Percentiles rank a stretch among this genome's conserved stretches.
Conservation (phyloP, 1,140 invertebrate genomes). For the Drepana arcuata region DNA sequence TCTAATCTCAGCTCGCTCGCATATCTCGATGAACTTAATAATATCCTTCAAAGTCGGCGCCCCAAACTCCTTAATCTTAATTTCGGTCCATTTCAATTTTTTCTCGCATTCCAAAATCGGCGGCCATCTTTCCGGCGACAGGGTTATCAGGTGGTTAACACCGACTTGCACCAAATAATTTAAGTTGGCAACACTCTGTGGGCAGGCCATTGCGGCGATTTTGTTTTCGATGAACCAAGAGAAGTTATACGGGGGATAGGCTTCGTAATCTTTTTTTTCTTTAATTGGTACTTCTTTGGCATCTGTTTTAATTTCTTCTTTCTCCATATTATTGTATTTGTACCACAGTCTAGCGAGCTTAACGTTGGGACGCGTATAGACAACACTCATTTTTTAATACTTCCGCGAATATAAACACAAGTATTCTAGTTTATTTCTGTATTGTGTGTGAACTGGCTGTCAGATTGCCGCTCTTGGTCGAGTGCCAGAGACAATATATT, state of each 20-base stretch:
- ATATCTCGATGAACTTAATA: slow-evolving; percentile 77
- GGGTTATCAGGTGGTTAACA: slow-evolving; percentile 72
- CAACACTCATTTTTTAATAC: slow-evolving; percentile 39
- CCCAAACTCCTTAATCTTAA: slow-evolving; percentile 77
- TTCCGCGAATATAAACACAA: too few relatives aligned
- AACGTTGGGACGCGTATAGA: slow-evolving; percentile 40
- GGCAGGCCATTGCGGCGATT: slow-evolving; percentile 71
- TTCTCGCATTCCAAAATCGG: slow-evolving; percentile 63
- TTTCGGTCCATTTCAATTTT: slow-evolving; percentile 73
- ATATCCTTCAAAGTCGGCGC: slow-evolving; percentile 78
- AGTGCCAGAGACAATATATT: too few relatives aligned
- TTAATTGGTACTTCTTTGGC: slow-evolving; percentile 7
- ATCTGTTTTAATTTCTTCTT: slow-evolving; percentile 4
- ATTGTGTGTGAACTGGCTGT: too few relatives aligned
- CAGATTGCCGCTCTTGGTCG: too few relatives aligned
- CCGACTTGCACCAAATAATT: slow-evolving; percentile 74
- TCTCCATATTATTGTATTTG: slow-evolving; percentile 36
- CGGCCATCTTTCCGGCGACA: slow-evolving; percentile 77
- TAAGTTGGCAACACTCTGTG: slow-evolving; percentile 72
- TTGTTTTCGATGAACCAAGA: slow-evolving; percentile 61
- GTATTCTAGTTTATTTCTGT: too few relatives aligned
- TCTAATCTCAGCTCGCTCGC: slow-evolving; percentile 61
- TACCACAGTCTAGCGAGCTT: slow-evolving; percentile 59
- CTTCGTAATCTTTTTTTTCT: slow-evolving; percentile 29
- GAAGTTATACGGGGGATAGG: slow-evolving; percentile 58